These are phyloP conservation scores for Apus apus DNA, from an alignment of 2,113 vertebrate species.

Conservation along the genomic window DNA sequence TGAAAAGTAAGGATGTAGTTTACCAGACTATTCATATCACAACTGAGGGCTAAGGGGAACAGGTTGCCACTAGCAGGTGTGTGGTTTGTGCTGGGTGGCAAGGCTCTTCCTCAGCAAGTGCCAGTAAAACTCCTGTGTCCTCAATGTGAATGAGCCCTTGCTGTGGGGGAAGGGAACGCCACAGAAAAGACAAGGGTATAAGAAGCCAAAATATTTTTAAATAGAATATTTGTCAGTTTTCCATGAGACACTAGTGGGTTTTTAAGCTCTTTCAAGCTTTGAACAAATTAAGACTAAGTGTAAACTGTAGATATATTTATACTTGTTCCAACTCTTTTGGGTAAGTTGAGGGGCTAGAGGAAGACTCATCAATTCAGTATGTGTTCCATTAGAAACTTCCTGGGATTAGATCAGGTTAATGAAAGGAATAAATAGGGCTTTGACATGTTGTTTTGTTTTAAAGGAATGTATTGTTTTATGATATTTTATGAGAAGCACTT, in stretches of 20 bases:
- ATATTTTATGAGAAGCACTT: slow-evolving; percentile 68
- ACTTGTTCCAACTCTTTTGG: slow-evolving; percentile 16
- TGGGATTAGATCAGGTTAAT: slow-evolving; percentile 65
- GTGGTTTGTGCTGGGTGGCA: background rate
- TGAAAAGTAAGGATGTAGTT: background rate
- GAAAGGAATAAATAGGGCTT: slow-evolving; percentile 66
- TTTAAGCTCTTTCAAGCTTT: slow-evolving; percentile 52
- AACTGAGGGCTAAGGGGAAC: background rate
- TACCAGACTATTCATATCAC: background rate
- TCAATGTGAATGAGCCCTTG: background rate
- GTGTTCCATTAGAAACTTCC: slow-evolving; percentile 54
- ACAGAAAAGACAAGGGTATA: background rate
- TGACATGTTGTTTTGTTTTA: slow-evolving; percentile 59
- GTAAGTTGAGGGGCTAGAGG: background rate
- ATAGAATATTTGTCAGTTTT: slow-evolving; percentile 57
- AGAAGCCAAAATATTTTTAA: slow-evolving; percentile 32
- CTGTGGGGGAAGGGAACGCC: background rate
- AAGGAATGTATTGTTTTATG: slow-evolving; percentile 66
- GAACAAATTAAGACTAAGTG: slow-evolving; percentile 57
- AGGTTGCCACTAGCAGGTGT: accelerated
- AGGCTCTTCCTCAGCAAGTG: background rate
- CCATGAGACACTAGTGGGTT: slow-evolving; percentile 38
- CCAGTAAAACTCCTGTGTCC: background rate
- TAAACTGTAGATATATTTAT: slow-evolving; percentile 41
- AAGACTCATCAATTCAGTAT: slow-evolving; percentile 21